A percentile compares a stretch with the other conserved stretches of the same genome.
Evolutionary conservation across 2,113 vertebrate species (phyloP).

Genomic region (Pandion haliaetus): DNA sequence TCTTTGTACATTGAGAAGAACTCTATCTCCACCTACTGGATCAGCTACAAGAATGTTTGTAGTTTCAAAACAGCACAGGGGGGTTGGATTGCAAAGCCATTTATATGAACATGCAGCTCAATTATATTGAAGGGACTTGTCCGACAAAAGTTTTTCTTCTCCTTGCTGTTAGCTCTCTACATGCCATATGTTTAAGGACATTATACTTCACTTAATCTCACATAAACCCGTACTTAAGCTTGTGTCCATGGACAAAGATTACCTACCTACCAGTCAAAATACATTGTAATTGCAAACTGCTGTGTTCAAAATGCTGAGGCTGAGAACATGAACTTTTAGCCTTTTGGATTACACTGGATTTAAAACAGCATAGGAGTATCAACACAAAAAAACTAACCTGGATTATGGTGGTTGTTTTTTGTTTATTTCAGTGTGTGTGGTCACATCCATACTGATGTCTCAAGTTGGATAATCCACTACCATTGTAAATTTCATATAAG

Average conservation of each 20-base stretch:
- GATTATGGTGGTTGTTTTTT: not conserved
- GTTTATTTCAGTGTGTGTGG: not conserved
- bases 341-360: not conserved
- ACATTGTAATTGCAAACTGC: not conserved
- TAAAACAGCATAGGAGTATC: not conserved
- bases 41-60: not conserved
- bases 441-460: not conserved
- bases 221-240: accelerated
- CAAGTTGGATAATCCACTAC: not conserved
- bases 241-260: not conserved
- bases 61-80: not conserved
- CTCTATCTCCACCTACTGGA: slow-evolving; percentile 43
- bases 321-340: not conserved
- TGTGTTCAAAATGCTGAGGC: not conserved
- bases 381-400: not conserved
- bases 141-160: not conserved
- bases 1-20: not conserved
- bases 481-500: not conserved
- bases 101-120: not conserved
- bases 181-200: not conserved
- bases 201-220: not conserved
- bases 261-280: not conserved
- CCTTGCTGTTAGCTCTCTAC: not conserved
- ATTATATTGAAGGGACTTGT: accelerated
- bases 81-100: accelerated